phyloP scores from a whole-genome alignment of 2,113 vertebrate species.

The Neotragus moschatus region DNA sequence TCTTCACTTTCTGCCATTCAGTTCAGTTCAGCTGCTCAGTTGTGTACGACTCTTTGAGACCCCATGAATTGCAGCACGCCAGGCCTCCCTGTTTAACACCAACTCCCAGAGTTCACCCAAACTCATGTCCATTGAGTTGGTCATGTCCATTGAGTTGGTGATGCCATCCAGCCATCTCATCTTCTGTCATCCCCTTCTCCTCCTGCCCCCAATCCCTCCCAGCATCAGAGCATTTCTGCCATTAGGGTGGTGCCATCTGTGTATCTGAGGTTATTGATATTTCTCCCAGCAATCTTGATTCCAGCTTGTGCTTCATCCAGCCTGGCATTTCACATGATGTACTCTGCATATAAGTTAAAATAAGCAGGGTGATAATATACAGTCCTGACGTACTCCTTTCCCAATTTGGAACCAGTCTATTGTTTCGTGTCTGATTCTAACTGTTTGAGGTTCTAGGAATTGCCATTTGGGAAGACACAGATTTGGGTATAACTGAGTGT shows the following conservation, averaged over 20 bases:
- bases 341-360: not conserved
- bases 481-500: not conserved
- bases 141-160: too few species aligned
- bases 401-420: not conserved
- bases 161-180: too few species aligned
- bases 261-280: not conserved
- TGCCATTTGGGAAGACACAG: not conserved
- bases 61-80: too few species aligned
- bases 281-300: not conserved
- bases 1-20: not conserved
- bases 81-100: too few species aligned
- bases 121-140: too few species aligned
- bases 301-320: not conserved
- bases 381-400: not conserved
- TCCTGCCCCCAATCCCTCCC: too few species aligned
- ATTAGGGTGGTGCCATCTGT: not conserved
- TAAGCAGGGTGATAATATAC: not conserved
- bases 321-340: not conserved
- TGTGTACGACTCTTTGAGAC: fast-evolving
- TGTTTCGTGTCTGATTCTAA: not conserved
- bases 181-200: too few species aligned
- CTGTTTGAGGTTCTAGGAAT: not conserved
- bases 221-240: not conserved
- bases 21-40: too few species aligned
- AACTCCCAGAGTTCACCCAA: too few species aligned